These are phyloP conservation scores for Cyclura pinguis DNA, from an alignment of 2,797 vertebrate species.

Conservation along the genomic window DNA sequence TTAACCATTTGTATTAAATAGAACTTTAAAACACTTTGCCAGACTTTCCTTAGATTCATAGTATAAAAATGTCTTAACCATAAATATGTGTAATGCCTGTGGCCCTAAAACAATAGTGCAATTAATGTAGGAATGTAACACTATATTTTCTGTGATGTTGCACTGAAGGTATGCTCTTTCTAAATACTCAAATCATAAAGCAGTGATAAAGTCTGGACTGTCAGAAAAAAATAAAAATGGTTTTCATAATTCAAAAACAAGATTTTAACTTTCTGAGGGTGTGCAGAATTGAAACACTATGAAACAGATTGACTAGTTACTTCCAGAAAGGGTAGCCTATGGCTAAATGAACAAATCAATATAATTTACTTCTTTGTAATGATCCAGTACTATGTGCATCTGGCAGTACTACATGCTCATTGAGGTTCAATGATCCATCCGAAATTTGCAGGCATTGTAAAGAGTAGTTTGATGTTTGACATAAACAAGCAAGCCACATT, in stretches of 20 bases:
- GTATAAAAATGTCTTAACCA: background rate
- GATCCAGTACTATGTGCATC: conserved; percentile 21
- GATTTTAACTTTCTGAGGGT: background rate
- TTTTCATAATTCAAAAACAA: background rate
- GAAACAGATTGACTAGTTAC: background rate
- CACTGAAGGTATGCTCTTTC: background rate
- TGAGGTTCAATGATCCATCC: conserved; percentile 1
- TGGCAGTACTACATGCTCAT: conserved; percentile 12
- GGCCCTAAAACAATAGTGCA: background rate
- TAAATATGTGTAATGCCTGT: background rate
- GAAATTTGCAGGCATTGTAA: background rate
- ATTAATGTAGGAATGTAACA: background rate
- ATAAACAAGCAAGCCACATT: background rate
- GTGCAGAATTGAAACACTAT: background rate
- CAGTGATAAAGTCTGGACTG: background rate
- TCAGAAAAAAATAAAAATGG: background rate
- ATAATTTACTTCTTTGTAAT: conserved; percentile 25
- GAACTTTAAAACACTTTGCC: too few species aligned
- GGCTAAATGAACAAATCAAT: conserved; percentile 23
- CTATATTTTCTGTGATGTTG: background rate
- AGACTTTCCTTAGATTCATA: too few species aligned
- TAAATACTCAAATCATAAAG: background rate
- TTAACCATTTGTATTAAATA: too few species aligned
- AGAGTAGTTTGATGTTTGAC: background rate
- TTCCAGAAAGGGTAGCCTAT: conserved; percentile 22